A percentile compares a stretch with the other conserved stretches of the same genome.
phyloP scores from a whole-genome alignment of 2,888 invertebrate genomes.

The Folsomia manolachei region DNA sequence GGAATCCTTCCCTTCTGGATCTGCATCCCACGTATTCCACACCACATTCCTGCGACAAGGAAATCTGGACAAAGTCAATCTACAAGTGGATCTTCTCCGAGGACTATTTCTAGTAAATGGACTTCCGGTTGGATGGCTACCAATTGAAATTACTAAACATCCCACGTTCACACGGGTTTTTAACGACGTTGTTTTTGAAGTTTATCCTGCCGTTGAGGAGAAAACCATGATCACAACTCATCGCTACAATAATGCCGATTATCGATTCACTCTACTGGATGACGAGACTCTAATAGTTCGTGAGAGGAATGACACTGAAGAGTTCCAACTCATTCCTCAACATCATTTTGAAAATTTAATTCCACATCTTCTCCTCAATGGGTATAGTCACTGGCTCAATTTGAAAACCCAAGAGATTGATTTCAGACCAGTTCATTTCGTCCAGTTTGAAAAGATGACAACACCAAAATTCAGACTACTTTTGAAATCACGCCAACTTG shows the following conservation, averaged over 20 bases:
- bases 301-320: not conserved
- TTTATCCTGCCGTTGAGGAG: conserved; percentile 7
- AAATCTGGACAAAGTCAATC: not conserved
- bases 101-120: conserved; percentile 25
- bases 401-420: not conserved
- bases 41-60: not conserved
- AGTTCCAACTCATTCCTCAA: not conserved
- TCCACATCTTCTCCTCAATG: conserved; percentile 1
- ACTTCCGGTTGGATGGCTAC: conserved; percentile 14
- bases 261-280: not conserved
- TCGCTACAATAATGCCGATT: not conserved
- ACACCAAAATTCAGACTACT: not conserved
- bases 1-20: not conserved
- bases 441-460: not conserved
- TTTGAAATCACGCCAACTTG: not conserved
- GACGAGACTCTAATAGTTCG: not conserved
- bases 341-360: not conserved
- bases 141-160: conserved; percentile 4
- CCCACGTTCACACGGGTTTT: conserved; percentile 6
- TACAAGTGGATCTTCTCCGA: conserved; percentile 19
- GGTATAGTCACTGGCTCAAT: conserved; percentile 11
- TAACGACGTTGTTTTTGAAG: conserved; percentile 9
- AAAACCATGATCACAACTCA: not conserved
- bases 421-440: not conserved
- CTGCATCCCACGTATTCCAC: not conserved